Conservation (phyloP, 2,797 vertebrate genomes). For the Pseudocheirus occidentalis region DNA sequence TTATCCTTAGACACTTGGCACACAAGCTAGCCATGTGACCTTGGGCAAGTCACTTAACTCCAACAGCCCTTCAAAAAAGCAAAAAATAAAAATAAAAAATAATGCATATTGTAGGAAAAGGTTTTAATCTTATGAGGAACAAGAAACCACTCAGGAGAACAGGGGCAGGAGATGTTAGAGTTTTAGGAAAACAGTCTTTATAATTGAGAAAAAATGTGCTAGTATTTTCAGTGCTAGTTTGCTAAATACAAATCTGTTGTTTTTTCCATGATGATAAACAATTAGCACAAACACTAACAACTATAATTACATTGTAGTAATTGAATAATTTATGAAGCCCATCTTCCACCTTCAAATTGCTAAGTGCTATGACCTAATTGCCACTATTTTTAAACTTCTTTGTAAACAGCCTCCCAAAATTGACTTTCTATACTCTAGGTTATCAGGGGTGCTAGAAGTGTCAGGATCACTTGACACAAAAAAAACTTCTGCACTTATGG, state of each 20-base stretch:
- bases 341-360: conserved; percentile 35
- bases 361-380: conserved; percentile 19
- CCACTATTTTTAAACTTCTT: not conserved
- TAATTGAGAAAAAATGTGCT: not conserved
- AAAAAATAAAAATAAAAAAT: no score
- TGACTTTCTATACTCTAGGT: not conserved
- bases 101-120: not conserved
- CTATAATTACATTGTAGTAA: conserved; percentile 24
- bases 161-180: not conserved
- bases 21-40: no score
- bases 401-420: not conserved
- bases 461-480: not conserved
- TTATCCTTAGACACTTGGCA: no score
- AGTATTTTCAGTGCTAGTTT: not conserved
- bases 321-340: conserved; percentile 32
- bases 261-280: not conserved
- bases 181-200: not conserved
- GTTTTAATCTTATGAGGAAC: not conserved
- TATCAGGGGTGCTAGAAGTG: not conserved
- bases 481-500: not conserved
- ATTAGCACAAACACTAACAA: conserved; percentile 9
- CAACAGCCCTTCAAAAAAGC: no score
- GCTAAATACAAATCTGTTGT: not conserved
- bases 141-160: not conserved
- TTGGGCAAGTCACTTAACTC: no score